Base-by-base conservation (phyloP, 92 coral and sea anemone species). In the Epizoanthus scotinus region DNA sequence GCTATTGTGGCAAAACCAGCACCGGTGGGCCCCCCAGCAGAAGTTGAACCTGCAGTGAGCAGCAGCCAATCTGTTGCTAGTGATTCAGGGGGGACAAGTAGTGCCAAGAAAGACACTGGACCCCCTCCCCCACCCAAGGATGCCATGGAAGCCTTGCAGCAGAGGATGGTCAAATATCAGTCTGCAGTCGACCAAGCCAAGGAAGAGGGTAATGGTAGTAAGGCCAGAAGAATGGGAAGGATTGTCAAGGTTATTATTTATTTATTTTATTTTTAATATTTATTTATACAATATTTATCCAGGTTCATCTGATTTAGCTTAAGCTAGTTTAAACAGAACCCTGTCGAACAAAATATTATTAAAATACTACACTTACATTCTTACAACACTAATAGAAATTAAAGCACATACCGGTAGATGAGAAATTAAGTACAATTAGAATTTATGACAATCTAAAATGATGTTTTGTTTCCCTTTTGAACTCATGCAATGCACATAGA, bases 141-240 rank as follows among this genome's bases (percentile, higher is more conserved):
- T 63, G 86, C 87, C 21, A 81, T 75, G 64, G 98, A 95, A 59
- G 98, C 98, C 12, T 87, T 95, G 72, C 91, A 92, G 52, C 98
- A 95, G 88, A 92, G 98, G 57, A 70, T 95, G 52, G 89, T 63
- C 27, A 95, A 95, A 44, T 95, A 95, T 60, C 87, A 88, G 67
- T 83, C 89, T 17, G 98, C 91, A 3, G 91, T 90, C 14, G 86
- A 87, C 20, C 92, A 95, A 40, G 94, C 98, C 15, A 91, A 92
- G 78, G 85, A 90, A 47, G 98, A 95, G 81, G 98, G 87, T 65
- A 95, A 89, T 63, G 73, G 90, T 26, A 77, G 97, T 31, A 95
- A 95, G 72, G 97, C 94, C 0, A 91, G 98, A 75, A 88, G 98
- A 84, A 95, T 95, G 98, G 94, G 90, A 8, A 86, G 98, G 77